Percentiles rank a stretch among this genome's conserved stretches.
Conservation (phyloP, 1,140 invertebrate species). For the Drosophila triauraria region DNA sequence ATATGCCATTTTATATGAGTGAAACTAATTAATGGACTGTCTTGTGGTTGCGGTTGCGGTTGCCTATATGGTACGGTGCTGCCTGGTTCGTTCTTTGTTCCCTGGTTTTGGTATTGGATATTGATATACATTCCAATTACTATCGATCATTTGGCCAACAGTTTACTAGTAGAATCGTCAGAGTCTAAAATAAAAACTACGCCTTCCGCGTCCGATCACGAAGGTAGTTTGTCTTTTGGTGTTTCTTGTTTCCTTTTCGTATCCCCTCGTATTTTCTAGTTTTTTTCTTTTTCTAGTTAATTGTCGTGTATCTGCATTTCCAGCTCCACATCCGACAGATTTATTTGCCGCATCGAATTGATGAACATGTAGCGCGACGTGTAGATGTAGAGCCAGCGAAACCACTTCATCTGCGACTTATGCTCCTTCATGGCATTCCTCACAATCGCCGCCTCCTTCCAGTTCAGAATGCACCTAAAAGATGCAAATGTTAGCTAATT, state of each 20-base stretch:
- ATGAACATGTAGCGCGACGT: conserved; percentile 96
- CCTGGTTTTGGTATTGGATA: conserved; percentile 55
- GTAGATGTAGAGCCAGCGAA: conserved; percentile 93
- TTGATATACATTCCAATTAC: conserved; percentile 44
- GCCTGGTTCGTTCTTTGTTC: conserved; percentile 55
- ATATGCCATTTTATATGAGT: conserved; percentile 59
- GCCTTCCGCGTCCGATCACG: conserved; percentile 34
- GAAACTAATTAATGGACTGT: conserved; percentile 64
- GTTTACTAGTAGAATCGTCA: conserved; percentile 77
- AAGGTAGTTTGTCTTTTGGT: conserved; percentile 78
- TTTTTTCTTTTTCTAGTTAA: conserved; percentile 23
- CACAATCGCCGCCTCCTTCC: conserved; percentile 86
- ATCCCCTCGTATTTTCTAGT: background rate
- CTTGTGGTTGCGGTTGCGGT: conserved; percentile 42
- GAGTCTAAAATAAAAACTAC: conserved; percentile 58
- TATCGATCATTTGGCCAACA: conserved; percentile 48
- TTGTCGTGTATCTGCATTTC: conserved; percentile 90
- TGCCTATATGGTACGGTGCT: conserved; percentile 15
- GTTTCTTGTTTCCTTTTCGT: conserved; percentile 41
- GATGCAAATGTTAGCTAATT: background rate
- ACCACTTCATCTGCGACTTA: conserved; percentile 96
- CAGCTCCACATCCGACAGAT: conserved; percentile 89
- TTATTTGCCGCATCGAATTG: conserved; percentile 92
- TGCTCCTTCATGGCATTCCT: conserved; percentile 94
- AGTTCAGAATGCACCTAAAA: conserved; percentile 87